Evolutionary conservation across 2,888 invertebrate genomes (phyloP).

Genomic region (Marasmarcha lunaedactyla): DNA sequence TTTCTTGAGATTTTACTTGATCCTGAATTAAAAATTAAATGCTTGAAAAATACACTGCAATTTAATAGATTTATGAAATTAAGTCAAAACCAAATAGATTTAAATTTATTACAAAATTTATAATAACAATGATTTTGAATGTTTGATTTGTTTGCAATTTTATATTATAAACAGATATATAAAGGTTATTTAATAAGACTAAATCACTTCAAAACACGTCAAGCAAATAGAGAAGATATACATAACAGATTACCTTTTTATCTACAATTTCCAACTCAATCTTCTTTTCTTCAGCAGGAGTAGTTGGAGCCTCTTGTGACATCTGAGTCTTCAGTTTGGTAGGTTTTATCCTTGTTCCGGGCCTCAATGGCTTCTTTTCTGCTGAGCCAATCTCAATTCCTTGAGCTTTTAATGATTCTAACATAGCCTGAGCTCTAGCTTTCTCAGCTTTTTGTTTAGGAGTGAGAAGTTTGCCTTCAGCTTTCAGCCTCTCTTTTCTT

Average conservation of each 20-base stretch:
- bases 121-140: no score
- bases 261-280: constrained; percentile 64
- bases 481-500: constrained; percentile 90
- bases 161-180: no score
- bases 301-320: constrained; percentile 65
- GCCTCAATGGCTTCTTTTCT: constrained; percentile 71
- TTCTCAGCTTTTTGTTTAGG: constrained; percentile 94
- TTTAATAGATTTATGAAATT: no score
- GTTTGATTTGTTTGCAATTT: no score
- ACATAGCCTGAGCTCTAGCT: constrained; percentile 87
- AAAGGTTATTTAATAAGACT: no score
- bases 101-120: no score
- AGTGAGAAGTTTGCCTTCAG: constrained; percentile 95
- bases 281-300: constrained; percentile 57
- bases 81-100: no score
- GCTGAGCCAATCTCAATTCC: constrained; percentile 85
- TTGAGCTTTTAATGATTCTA: constrained; percentile 90
- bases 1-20: constrained; percentile 30
- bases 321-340: constrained; percentile 76
- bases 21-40: constrained; percentile 22
- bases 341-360: constrained; percentile 81
- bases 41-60: no score
- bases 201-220: no score
- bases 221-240: no score
- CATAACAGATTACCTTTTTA: constrained; percentile 58